Base-by-base conservation (phyloP, 2,113 vertebrate species). In the Petrocephalus zakoni region DNA sequence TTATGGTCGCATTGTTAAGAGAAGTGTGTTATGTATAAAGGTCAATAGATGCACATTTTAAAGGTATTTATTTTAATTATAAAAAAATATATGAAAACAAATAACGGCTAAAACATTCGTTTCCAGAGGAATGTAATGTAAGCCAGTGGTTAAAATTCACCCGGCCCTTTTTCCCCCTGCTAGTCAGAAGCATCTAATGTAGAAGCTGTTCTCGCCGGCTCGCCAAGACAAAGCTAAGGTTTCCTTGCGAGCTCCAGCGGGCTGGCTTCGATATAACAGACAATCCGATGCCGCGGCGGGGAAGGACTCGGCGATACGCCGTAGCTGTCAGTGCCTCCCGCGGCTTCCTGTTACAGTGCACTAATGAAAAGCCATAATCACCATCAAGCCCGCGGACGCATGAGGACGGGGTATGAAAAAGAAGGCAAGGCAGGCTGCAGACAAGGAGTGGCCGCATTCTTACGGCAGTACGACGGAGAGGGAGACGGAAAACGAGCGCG, bases 351-450 rank as follows among this genome's bases (percentile, higher is more conserved):
- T 19, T 78, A 78, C 72, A 19, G 34, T 42, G 68, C 68, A 75
- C 68, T 75, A 37, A 75, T 75, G 68, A 75, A 29, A 75, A 75
- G 68, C 68, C 68, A 75, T 75, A 37, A 75, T 75, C 34, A 78
- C 34, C 29, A 21, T 42, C 72, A 42, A 42, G 15, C 34, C 2
- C 34, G 72, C 17, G 72, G 72, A 42, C 72, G 17, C 34, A 19
- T 2, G 72, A 78, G 72, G 72, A 42, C 34, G 17, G 34, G 37
- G 72, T 4, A 8, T 29, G 61, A 29, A 29, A 5, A 29, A 5
- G n/a, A 29, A 3, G 25, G 34, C 68, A 37, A 37, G 25, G 68
- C 29, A 2, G 72, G 6, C 68, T 37, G 4, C 68, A 17, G 15
- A 37, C 6, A 13, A 6, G 15, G 68, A 75, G 10, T 37, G 4